Conservation (phyloP, 2,797 vertebrate species). For the Oceanodroma leucorhoa region DNA sequence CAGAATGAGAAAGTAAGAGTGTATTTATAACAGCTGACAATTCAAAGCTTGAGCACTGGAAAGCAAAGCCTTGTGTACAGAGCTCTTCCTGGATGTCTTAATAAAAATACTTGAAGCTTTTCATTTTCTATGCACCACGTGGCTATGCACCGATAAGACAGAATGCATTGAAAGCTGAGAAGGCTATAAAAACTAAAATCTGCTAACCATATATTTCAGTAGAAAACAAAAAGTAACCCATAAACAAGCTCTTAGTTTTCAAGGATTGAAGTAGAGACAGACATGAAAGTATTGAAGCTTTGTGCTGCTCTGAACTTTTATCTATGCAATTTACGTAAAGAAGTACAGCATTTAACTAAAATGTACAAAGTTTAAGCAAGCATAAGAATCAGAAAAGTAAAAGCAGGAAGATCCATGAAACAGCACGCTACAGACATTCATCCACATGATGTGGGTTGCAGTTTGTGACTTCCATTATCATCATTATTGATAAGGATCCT, state of each 20-base stretch:
- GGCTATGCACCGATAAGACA: not conserved
- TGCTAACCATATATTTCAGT: not conserved
- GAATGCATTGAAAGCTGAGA: not conserved
- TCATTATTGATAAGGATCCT: not conserved
- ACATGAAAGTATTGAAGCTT: not conserved
- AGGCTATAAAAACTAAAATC: not conserved
- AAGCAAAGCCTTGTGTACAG: slow-evolving; percentile 4
- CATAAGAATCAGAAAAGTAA: not conserved
- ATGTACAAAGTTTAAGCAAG: not conserved
- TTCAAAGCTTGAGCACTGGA: not conserved
- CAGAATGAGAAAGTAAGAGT: not conserved
- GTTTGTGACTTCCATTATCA: not conserved
- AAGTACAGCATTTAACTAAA: not conserved
- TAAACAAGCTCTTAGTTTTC: slow-evolving; percentile 2
- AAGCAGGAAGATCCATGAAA: not conserved
- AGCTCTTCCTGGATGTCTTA: slow-evolving; percentile 5
- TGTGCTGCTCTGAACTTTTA: not conserved
- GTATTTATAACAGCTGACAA: not conserved
- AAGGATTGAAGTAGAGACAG: not conserved
- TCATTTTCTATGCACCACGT: not conserved
- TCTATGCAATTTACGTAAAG: not conserved
- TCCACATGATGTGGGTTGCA: not conserved
- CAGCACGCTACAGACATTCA: not conserved
- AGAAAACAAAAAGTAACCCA: not conserved
- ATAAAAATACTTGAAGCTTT: slow-evolving; percentile 30